Conservation (phyloP, 2,888 invertebrate genomes). For the Noctua janthina region DNA sequence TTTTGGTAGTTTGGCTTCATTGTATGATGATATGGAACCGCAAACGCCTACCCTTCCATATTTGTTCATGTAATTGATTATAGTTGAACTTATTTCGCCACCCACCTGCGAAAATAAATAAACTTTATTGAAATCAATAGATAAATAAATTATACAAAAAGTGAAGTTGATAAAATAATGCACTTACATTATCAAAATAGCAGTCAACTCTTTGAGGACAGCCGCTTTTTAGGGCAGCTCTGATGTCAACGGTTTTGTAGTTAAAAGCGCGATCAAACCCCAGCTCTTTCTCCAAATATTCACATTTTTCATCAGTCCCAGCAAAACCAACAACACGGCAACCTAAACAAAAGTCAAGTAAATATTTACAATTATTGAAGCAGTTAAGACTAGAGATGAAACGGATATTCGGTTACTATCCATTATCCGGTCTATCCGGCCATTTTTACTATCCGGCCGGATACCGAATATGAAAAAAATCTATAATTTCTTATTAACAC, state of each 20-base stretch:
- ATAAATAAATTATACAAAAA: background rate
- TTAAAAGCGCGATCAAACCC: conserved; percentile 94
- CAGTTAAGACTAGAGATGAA: no score
- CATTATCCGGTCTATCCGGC: no score
- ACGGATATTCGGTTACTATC: no score
- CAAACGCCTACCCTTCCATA: conserved; percentile 92
- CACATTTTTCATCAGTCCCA: conserved; percentile 93
- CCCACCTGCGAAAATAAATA: conserved; percentile 90
- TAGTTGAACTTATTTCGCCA: conserved; percentile 92
- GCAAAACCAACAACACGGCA: conserved; percentile 91
- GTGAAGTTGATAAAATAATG: conserved; percentile 29
- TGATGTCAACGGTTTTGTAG: conserved; percentile 92
- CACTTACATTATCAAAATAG: conserved; percentile 94
- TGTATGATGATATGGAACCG: conserved; percentile 93
- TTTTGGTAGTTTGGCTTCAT: conserved; percentile 85
- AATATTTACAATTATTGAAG: background rate
- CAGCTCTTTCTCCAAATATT: conserved; percentile 92
- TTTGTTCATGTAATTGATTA: conserved; percentile 92
- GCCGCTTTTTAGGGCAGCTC: conserved; percentile 90
- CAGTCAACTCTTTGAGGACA: conserved; percentile 93
- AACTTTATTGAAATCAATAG: background rate
- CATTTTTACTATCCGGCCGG: no score
- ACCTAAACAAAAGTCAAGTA: conserved; percentile 69
- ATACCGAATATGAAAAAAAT: no score
- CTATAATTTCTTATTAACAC: no score